Evolutionary conservation across 2,113 vertebrate species (phyloP).

Genomic region (Suncus etruscus): DNA sequence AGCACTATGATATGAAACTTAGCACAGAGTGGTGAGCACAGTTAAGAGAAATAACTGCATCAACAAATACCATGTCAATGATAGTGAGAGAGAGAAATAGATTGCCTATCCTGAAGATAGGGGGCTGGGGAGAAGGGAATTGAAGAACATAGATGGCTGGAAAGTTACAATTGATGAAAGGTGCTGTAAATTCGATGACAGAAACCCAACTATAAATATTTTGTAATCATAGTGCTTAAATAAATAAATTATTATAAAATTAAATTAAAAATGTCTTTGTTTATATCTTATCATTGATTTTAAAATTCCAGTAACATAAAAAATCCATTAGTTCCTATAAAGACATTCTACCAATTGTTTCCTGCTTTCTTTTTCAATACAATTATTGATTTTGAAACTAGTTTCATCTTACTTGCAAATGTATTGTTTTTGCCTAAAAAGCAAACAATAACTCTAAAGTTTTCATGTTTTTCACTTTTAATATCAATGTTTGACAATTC

Average conservation of each 20-base stretch:
- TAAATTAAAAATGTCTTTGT: too few species aligned
- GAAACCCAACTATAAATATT: too few species aligned
- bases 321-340: slow-evolving; percentile 15
- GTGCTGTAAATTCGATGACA: too few species aligned
- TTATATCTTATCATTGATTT: not conserved
- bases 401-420: slow-evolving; percentile 24
- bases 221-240: too few species aligned
- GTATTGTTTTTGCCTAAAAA: not conserved
- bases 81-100: too few species aligned
- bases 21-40: too few species aligned
- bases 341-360: slow-evolving; percentile 20
- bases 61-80: too few species aligned
- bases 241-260: too few species aligned
- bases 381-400: slow-evolving; percentile 46
- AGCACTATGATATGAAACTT: too few species aligned
- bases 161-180: not conserved
- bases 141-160: not conserved
- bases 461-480: not conserved
- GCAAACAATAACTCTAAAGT: not conserved
- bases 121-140: not conserved
- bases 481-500: slow-evolving; percentile 16
- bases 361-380: slow-evolving; percentile 22
- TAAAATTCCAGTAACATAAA: slow-evolving; percentile 27
- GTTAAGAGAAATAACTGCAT: too few species aligned
- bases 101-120: too few species aligned